Evolutionary conservation across 2,888 invertebrate genomes (phyloP).

Genomic region (Calameuta pallipes): DNA sequence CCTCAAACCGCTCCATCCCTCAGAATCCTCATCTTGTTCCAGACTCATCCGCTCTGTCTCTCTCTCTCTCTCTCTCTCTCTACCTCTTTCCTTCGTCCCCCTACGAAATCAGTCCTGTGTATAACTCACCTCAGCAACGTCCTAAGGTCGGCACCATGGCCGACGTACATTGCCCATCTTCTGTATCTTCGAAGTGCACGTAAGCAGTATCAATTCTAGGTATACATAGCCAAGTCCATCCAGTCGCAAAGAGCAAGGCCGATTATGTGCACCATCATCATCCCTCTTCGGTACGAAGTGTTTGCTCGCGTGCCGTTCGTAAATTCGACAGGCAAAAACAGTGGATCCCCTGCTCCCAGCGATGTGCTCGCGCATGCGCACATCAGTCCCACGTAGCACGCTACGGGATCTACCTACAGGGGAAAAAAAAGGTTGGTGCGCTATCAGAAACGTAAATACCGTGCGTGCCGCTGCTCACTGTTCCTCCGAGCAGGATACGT

Average conservation of each 20-base stretch:
- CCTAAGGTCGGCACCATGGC: neutral
- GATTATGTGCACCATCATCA: neutral
- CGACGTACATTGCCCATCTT: neutral
- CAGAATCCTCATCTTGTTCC: slow-evolving; percentile 2
- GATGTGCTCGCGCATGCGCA: neutral
- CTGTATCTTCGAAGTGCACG: neutral
- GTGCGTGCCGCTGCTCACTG: neutral
- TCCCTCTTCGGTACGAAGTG: neutral
- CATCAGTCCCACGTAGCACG: neutral
- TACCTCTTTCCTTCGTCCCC: slow-evolving; percentile 18
- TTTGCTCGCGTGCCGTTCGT: neutral
- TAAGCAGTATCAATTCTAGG: neutral
- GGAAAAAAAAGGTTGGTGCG: neutral
- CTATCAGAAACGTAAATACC: neutral
- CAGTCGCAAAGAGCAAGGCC: neutral
- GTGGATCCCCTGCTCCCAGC: neutral
- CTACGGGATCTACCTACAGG: neutral
- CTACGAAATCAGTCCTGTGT: slow-evolving; percentile 31
- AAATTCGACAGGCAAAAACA: neutral
- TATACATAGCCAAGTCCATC: neutral
- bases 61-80: slow-evolving; percentile 15
- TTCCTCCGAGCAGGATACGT: neutral
- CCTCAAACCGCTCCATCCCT: slow-evolving; percentile 8
- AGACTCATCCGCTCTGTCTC: neutral
- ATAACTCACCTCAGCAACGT: slow-evolving; percentile 9